Percentiles rank a stretch among this genome's conserved stretches.
These are phyloP conservation scores for Limnephilus lunatus DNA, from an alignment of 2,888 invertebrate species.

Conservation along the genomic window DNA sequence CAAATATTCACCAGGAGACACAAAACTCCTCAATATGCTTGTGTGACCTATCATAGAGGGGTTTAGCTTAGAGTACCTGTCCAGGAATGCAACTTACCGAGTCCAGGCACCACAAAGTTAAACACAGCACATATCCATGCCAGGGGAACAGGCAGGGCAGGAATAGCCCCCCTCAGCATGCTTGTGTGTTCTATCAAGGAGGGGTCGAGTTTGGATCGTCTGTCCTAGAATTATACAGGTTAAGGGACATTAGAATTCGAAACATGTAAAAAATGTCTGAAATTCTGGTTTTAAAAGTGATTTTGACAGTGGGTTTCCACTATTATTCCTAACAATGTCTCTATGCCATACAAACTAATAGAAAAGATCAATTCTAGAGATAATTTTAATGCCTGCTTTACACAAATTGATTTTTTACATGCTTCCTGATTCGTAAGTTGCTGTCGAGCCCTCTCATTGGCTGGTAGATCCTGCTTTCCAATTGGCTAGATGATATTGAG, in stretches of 20 bases:
- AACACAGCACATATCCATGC: conserved; percentile 93
- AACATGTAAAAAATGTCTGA: background rate
- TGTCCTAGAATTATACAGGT: conserved; percentile 78
- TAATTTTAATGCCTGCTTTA: no score
- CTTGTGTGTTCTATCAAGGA: conserved; percentile 89
- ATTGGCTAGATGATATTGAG: no score
- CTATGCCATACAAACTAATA: no score
- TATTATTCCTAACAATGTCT: background rate
- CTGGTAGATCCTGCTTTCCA: no score
- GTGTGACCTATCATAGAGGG: conserved; percentile 83
- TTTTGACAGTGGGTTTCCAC: background rate
- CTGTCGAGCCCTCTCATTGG: no score
- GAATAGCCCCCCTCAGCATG: conserved; percentile 94
- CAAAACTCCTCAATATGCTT: conserved; percentile 91
- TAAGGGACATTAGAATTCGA: background rate
- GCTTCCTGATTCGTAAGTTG: no score
- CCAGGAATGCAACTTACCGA: conserved; percentile 82
- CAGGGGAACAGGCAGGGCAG: conserved; percentile 90
- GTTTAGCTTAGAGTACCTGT: conserved; percentile 80
- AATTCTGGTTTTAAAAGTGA: background rate
- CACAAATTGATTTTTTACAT: no score
- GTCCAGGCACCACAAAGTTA: conserved; percentile 87
- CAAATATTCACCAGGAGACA: conserved; percentile 93
- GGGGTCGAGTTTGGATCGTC: conserved; percentile 85
- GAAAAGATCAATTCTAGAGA: no score